Percentiles rank a stretch among this genome's conserved stretches.
Conservation (phyloP, 2,113 vertebrate genomes). For the Hyaena hyaena region DNA sequence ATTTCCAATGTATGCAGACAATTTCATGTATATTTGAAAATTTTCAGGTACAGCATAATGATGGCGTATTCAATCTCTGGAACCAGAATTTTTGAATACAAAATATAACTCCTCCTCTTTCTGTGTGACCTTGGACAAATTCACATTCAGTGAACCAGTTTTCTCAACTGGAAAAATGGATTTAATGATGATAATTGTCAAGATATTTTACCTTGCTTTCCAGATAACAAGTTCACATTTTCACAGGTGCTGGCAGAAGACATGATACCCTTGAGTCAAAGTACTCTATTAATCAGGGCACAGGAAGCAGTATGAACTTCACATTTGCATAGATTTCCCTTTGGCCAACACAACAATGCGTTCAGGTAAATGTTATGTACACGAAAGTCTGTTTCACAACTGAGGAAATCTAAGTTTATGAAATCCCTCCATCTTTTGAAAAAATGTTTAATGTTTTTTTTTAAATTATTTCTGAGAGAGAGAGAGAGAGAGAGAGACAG, state of each 20-base stretch:
- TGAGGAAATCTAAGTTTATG: background rate
- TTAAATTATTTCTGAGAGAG: too few relatives aligned
- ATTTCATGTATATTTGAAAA: background rate
- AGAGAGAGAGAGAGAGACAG: too few relatives aligned
- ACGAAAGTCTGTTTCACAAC: background rate
- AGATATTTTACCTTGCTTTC: background rate
- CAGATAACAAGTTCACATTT: background rate
- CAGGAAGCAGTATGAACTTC: background rate
- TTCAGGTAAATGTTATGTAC: background rate
- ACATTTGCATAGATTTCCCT: background rate
- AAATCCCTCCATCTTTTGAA: background rate
- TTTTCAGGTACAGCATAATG: background rate
- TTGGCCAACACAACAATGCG: background rate
- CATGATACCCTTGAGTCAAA: background rate
- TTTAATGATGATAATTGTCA: background rate
- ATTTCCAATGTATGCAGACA: background rate
- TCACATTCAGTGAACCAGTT: background rate
- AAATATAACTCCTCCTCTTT: background rate
- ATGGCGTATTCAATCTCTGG: background rate
- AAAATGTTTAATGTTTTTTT: too few relatives aligned
- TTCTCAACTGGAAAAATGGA: background rate
- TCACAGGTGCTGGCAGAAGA: background rate
- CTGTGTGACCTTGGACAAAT: background rate
- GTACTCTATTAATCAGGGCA: background rate
- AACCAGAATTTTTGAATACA: background rate